These are phyloP conservation scores for Arizona elegans DNA, from an alignment of 2,113 vertebrate genomes.

Conservation along the genomic window DNA sequence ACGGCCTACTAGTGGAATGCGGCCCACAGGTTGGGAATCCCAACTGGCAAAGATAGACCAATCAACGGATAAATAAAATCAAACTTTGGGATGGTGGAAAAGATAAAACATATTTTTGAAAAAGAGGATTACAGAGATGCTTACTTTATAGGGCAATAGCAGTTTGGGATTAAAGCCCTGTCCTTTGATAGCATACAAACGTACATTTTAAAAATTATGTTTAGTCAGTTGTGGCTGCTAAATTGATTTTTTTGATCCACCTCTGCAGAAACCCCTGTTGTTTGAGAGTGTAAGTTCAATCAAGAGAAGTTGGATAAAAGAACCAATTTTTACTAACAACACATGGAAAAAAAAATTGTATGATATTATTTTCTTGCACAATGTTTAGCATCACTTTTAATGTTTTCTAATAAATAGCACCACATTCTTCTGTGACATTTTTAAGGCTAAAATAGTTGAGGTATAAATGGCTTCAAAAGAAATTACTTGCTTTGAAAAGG, in stretches of 20 bases:
- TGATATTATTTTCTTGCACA: not conserved
- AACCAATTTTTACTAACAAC: not conserved
- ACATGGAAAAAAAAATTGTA: too few species aligned
- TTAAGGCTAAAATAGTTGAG: not conserved
- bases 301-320: not conserved
- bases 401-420: not conserved
- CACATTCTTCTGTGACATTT: not conserved
- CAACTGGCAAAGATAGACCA: not conserved
- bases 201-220: not conserved
- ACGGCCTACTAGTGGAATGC: too few species aligned
- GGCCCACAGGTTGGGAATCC: too few species aligned
- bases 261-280: not conserved
- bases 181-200: not conserved
- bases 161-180: not conserved
- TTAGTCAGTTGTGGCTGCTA: not conserved
- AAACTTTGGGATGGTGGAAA: not conserved
- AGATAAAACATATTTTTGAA: not conserved
- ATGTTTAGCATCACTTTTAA: not conserved
- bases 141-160: not conserved
- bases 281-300: not conserved
- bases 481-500: not conserved
- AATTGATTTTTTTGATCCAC: not conserved
- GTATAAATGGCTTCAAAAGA: not conserved
- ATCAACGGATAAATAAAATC: not conserved
- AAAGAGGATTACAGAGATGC: not conserved